These are phyloP conservation scores for Hirtodrosophila confusa DNA, from an alignment of 2,888 invertebrate species.

Conservation along the genomic window DNA sequence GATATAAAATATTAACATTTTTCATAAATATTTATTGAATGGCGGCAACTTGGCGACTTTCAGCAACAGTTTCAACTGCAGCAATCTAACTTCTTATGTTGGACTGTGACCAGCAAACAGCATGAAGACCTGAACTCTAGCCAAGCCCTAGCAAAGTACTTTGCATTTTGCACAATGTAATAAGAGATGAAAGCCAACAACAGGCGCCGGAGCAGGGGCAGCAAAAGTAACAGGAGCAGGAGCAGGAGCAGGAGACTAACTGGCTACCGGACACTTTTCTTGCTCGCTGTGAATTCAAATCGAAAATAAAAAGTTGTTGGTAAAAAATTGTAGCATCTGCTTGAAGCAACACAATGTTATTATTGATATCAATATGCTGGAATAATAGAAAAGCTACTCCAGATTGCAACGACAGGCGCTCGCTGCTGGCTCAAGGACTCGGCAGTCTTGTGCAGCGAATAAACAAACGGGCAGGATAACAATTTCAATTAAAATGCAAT, in stretches of 20 bases:
- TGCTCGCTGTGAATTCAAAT: conserved; percentile 25
- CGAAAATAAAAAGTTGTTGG: conserved; percentile 25
- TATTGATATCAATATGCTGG: conserved; percentile 43
- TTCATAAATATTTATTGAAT: conserved; percentile 75
- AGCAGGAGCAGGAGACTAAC: conserved; percentile 7
- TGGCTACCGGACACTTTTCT: conserved; percentile 44
- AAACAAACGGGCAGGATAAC: neutral
- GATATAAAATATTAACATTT: conserved; percentile 62
- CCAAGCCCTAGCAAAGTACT: conserved; percentile 49
- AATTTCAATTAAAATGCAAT: no score
- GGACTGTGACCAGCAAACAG: conserved; percentile 26
- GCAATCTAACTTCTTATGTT: conserved; percentile 62
- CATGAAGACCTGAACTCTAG: conserved; percentile 2
- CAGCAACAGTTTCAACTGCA: conserved; percentile 59
- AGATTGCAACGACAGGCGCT: conserved; percentile 20
- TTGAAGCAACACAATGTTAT: conserved; percentile 49
- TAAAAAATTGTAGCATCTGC: conserved; percentile 49
- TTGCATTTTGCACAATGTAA: conserved; percentile 70
- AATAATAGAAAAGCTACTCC: conserved; percentile 21
- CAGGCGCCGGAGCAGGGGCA: conserved; percentile 26
- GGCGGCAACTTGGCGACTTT: conserved; percentile 33
- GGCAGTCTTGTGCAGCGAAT: neutral
- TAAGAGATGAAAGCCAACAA: conserved; percentile 68
- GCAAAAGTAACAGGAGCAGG: neutral
- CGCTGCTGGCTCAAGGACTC: conserved; percentile 4